Percentiles rank a stretch among this genome's conserved stretches.
Conservation (phyloP, 30 jellyfish, hydroid and myxozoan species). For the Chironex yamaguchii region DNA sequence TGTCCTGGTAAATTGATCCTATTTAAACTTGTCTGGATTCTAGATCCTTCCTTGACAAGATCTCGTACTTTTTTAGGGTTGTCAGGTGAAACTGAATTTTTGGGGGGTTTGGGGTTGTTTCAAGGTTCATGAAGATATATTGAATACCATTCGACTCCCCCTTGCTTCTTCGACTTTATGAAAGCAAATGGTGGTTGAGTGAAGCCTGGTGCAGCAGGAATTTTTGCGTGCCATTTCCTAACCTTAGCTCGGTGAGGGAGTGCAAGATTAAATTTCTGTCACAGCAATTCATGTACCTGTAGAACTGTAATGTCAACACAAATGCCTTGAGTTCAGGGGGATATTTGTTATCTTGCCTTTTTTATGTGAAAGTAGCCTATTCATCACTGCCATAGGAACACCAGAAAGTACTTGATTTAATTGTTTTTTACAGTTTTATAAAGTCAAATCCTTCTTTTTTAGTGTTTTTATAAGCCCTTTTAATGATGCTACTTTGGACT, state of each 20-base stretch:
- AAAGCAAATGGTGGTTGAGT: conserved; percentile 24
- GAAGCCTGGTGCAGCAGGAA: not conserved
- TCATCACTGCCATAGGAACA: not conserved
- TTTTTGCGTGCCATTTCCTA: not conserved
- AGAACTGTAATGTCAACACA: not conserved
- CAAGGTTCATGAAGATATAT: too few species aligned
- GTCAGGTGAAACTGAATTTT: too few species aligned
- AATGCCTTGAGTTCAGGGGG: not conserved
- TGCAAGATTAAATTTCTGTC: not conserved
- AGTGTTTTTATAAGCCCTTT: not conserved
- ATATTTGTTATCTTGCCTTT: not conserved
- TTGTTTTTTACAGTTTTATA: not conserved
- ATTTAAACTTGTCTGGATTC: too few species aligned
- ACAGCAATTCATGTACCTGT: not conserved
- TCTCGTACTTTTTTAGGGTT: too few species aligned
- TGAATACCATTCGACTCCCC: too few species aligned
- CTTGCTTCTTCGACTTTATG: not conserved
- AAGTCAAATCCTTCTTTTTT: too few species aligned
- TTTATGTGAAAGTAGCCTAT: not conserved
- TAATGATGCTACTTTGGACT: not conserved
- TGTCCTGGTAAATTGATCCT: too few species aligned
- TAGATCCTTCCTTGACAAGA: too few species aligned
- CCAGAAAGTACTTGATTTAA: not conserved
- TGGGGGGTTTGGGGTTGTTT: too few species aligned
- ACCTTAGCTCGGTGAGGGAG: not conserved